Percentiles rank a stretch among this genome's conserved stretches.
Conservation (phyloP, 1,140 invertebrate species). For the Ceratosolen fusciceps region DNA sequence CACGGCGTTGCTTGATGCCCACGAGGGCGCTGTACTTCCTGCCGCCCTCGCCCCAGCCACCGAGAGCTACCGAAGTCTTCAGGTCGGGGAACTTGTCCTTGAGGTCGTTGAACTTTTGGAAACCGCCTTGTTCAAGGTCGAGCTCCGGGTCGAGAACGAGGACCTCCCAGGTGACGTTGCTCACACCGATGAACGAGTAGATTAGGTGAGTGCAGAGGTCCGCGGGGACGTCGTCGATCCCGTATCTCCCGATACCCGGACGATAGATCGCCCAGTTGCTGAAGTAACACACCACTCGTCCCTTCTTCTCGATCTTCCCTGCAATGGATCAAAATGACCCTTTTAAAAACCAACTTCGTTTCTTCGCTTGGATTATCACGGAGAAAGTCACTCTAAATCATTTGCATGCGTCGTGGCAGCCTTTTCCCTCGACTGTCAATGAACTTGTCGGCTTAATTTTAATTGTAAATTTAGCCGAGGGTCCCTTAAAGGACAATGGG, state of each 20-base stretch:
- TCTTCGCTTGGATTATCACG: too few relatives aligned
- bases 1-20: constrained; percentile 76
- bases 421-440: too few relatives aligned
- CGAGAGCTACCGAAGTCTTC: constrained; percentile 86
- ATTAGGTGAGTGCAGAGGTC: constrained; percentile 89
- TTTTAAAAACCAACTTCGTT: too few relatives aligned
- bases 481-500: too few relatives aligned
- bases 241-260: constrained; percentile 84
- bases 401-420: too few relatives aligned
- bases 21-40: constrained; percentile 88
- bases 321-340: too few relatives aligned
- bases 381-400: too few relatives aligned
- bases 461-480: too few relatives aligned
- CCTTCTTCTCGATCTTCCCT: background rate
- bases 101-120: constrained; percentile 85
- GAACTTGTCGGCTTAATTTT: too few relatives aligned
- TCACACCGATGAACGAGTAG: constrained; percentile 92
- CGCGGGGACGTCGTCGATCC: constrained; percentile 85
- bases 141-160: constrained; percentile 86
- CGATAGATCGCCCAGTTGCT: constrained; percentile 94
- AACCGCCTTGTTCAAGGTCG: constrained; percentile 83
- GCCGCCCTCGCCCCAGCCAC: constrained; percentile 90
- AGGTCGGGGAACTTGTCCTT: constrained; percentile 78
- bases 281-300: constrained; percentile 84
- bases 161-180: constrained; percentile 82